Evolutionary conservation across 2,113 vertebrate species (phyloP).

Genomic region (cat (Felis catus)): F.catus_Fca126_mat1.0 CM031412.1:2915501-2916000

Average conservation of each 20-base stretch:
- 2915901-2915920: too few species aligned
- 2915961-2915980: too few species aligned
- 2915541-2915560: background rate
- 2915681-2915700: background rate
- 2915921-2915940: too few species aligned
- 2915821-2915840: background rate
- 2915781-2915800: background rate
- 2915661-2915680: background rate
- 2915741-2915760: background rate
- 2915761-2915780: background rate
- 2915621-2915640: background rate
- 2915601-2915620: background rate
- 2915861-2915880: too few species aligned
- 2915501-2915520: background rate
- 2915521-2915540: background rate
- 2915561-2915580: background rate
- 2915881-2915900: too few species aligned
- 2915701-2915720: background rate
- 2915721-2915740: background rate
- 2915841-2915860: too few species aligned
- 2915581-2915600: accelerated
- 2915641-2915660: background rate
- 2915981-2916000: too few species aligned
- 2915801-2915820: background rate
- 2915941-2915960: too few species aligned